These are phyloP conservation scores for Cataglyphis livida DNA, from an alignment of 2,888 invertebrate genomes.

Conservation along the genomic window DNA sequence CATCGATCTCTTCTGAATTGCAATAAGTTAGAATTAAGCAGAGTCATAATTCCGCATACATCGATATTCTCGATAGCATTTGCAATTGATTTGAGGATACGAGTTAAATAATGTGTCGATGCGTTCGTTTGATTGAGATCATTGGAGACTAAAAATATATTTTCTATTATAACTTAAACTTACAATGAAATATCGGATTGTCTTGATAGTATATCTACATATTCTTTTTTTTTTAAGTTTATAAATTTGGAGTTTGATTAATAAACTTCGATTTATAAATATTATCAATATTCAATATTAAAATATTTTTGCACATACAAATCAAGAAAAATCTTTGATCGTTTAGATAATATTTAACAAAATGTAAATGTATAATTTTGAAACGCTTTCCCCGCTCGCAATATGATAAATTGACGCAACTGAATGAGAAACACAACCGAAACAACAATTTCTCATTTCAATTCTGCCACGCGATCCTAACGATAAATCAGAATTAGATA, in stretches of 20 bases:
- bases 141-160: neutral
- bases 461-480: slow-evolving; percentile 5
- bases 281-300: neutral
- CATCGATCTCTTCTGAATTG: slow-evolving; percentile 14
- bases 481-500: slow-evolving; percentile 59
- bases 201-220: neutral
- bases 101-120: slow-evolving; percentile 17
- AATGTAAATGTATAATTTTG: neutral
- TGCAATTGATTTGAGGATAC: slow-evolving; percentile 12
- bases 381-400: neutral
- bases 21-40: neutral
- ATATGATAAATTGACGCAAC: slow-evolving; percentile 20
- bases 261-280: neutral
- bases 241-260: neutral
- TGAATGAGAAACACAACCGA: neutral
- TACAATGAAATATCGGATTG: neutral
- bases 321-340: neutral
- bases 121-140: neutral
- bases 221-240: slow-evolving; percentile 1
- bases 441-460: slow-evolving; percentile 28
- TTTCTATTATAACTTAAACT: neutral
- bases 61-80: neutral
- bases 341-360: neutral
- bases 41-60: neutral
- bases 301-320: neutral